Evolutionary conservation across 2,888 invertebrate genomes (phyloP), one percentile per base, ranked within the genome.

Genomic region (Chironomus riparius): DNA sequence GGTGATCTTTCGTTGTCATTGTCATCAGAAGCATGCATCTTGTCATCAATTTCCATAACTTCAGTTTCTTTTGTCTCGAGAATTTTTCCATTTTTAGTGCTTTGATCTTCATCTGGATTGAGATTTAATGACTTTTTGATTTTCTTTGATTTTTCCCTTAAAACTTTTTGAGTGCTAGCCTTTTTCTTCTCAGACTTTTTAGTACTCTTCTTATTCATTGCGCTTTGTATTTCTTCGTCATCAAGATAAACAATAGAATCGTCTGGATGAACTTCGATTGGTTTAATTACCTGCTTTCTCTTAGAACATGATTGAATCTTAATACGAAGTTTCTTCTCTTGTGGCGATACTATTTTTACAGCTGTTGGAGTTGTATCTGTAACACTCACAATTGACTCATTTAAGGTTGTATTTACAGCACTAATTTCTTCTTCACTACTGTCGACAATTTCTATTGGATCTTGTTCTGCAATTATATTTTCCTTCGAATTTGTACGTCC

Each of bases 121-220:
- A 38, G 22, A 4, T 6, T 70, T 18, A 70, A 70, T 28, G 48
- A 70, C 21, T 70, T 70, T 22, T 7, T 70, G 1, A 65, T n/a
- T 3, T 6, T 13, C 4, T 22, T 65, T 24, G 12, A 4, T 12
- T 24, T 13, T 10, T 65, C 21, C 21, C 12, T 22, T 65, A 24
- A 22, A 12, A 12, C 18, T 12, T 65, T 65, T 28, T 61, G 21
- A 28, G 24, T 5, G 3, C n/a, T 4, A 22, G 1, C 24, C n/a
- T 68, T 68, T 62, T 50, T 75, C 48, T 68, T 75, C 24, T 50
- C 48, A 68, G 50, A 50, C 28, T 75, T 75, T 28, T 70, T 70
- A 5, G 13, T 21, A n/a, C 70, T 50, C 7, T 70, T 70, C 48
- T 76, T 76, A 7, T 50, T 56, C 38, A 56, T 76, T 47, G 48